Base-by-base conservation (phyloP, 2,888 invertebrate genomes). In the Tricholauxania praeusta region DNA sequence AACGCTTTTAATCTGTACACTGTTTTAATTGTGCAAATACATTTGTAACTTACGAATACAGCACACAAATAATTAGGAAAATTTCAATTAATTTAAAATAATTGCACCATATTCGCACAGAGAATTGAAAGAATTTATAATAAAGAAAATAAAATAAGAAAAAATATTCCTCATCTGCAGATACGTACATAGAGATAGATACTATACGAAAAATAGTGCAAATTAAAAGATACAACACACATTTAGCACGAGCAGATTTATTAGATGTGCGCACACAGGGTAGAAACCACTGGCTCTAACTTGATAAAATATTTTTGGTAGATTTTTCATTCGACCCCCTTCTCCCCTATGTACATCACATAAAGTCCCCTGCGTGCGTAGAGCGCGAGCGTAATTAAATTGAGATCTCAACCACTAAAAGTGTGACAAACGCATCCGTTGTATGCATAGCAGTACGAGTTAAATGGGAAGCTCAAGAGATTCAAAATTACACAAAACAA, bases 331-430 rank as follows among this genome's bases (percentile, higher is more conserved):
- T 28, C 4, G 28, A 28, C 28, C 28, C 28, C 28, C 3, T 28
- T 28, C 28, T 4, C 28, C 28, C 28, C 28, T 28, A 28, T 28
- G 4, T 28, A 3, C 10, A 2, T 39, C 10, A 39, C 39, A 39
- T 39, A 5, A 39, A 10, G 39, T 47, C 59, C 53, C 52, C 48
- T 57, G 57, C 49, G 63, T 64, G 67, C 48, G 14, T 8, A 39
- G 57, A 53, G 8, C 14, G 59, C 65, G 59, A 15, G 59, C 65
- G 59, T 57, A 63, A 71, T 63, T 71, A 71, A 71, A 71, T 65
- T 71, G 71, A 71, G 51, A 64, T 55, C 22, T 22, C 32, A 32
- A 48, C 55, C 57, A 57, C 39, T 17, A n/a, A 55, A 66, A 53
- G 66, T 39, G 53, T 49, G 59, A 59, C 59, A 69, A 69, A 51